Conservation (phyloP, 2,797 vertebrate genomes). For the Taenioides sp. region DNA sequence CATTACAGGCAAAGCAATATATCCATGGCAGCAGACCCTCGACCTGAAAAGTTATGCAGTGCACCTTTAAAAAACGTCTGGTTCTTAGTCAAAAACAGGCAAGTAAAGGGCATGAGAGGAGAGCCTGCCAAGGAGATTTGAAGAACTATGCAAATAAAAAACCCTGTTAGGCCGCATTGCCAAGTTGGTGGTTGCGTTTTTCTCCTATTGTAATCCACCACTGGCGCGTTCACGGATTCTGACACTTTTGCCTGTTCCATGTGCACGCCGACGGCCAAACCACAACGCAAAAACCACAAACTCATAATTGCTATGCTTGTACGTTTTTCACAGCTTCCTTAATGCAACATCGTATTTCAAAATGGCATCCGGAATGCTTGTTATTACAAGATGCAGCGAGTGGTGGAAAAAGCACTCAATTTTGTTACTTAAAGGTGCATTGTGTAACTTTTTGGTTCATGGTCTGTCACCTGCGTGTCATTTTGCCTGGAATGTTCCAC, state of each 20-base stretch:
- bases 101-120: background rate
- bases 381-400: slow-evolving; percentile 26
- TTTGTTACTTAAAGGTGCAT: too few species aligned
- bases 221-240: slow-evolving; percentile 15
- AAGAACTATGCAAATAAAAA: slow-evolving; percentile 1
- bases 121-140: background rate
- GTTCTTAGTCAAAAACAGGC: slow-evolving; percentile 3
- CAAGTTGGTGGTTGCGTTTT: slow-evolving; percentile 17
- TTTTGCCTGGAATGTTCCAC: too few species aligned
- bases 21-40: too few species aligned
- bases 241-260: slow-evolving; percentile 23
- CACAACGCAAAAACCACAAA: slow-evolving; percentile 4
- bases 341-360: slow-evolving; percentile 22
- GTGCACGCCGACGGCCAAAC: background rate
- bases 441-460: too few species aligned
- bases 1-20: too few species aligned
- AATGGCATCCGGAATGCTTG: slow-evolving; percentile 28
- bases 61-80: background rate
- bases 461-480: too few species aligned
- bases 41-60: background rate
- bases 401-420: too few species aligned
- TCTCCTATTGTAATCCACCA: background rate
- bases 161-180: background rate
- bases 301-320: slow-evolving; percentile 3
- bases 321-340: slow-evolving; percentile 25